Percentiles rank a stretch among this genome's conserved stretches.
These are phyloP conservation scores for Ostrea edulis DNA, from an alignment of 1,140 invertebrate genomes.

Conservation along the genomic window DNA sequence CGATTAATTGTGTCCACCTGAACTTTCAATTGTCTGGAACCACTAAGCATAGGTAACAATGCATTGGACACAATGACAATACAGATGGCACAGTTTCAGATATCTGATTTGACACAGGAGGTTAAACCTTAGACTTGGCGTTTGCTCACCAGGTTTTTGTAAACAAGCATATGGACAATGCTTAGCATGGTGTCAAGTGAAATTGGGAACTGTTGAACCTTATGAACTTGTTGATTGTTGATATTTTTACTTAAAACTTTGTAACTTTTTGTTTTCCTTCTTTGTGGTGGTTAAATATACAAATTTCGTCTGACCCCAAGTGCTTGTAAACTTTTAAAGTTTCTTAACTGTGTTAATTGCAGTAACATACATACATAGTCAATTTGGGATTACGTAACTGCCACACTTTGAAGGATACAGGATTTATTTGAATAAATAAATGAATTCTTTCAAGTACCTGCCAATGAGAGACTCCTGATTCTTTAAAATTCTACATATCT, in stretches of 20 bases:
- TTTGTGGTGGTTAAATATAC: constrained; percentile 12
- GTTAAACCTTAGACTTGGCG: neutral
- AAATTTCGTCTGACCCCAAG: constrained; percentile 3
- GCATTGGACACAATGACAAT: neutral
- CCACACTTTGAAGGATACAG: neutral
- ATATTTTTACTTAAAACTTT: constrained; percentile 3
- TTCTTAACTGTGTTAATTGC: constrained; percentile 5
- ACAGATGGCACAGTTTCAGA: constrained; percentile 8
- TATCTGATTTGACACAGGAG: constrained; percentile 10
- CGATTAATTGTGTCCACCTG: constrained; percentile 18
- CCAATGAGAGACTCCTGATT: neutral
- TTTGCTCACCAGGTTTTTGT: constrained; percentile 25
- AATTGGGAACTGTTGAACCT: neutral
- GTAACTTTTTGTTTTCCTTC: constrained; percentile 19
- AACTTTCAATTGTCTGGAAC: constrained; percentile 23
- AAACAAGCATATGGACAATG: constrained; percentile 34
- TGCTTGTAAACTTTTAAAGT: constrained; percentile 6
- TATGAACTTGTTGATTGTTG: constrained; percentile 34
- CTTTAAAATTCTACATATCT: constrained; percentile 4
- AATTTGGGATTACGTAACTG: constrained; percentile 14
- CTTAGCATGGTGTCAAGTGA: constrained; percentile 4
- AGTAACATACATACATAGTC: neutral
- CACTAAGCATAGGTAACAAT: constrained; percentile 32
- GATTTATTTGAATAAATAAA: constrained; percentile 39
- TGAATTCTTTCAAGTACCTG: constrained; percentile 28